A percentile compares a stretch with the other conserved stretches of the same genome.
Conservation (phyloP, 2,113 vertebrate genomes). For the Manacus vitellinus region DNA sequence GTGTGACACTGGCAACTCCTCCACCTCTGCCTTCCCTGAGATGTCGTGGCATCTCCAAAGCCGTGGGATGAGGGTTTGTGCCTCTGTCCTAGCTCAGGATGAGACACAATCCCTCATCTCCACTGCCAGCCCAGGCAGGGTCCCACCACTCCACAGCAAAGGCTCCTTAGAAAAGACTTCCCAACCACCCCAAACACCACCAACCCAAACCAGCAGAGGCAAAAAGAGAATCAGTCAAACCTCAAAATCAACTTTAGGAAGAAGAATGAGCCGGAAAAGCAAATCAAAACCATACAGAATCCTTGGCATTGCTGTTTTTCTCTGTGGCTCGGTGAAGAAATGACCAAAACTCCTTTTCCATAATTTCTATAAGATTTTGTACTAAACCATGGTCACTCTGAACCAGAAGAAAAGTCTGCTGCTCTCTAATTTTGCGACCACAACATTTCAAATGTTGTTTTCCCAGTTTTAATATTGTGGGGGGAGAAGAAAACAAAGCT, state of each 20-base stretch:
- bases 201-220: neutral
- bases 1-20: neutral
- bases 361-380: neutral
- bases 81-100: neutral
- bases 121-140: neutral
- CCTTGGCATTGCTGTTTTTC: neutral
- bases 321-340: neutral
- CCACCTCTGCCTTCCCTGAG: neutral
- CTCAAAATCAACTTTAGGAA: neutral
- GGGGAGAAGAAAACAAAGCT: neutral
- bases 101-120: fast-evolving
- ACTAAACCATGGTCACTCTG: neutral
- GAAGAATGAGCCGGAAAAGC: neutral
- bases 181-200: neutral
- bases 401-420: neutral
- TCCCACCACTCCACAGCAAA: neutral
- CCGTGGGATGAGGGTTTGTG: fast-evolving
- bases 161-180: neutral
- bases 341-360: neutral
- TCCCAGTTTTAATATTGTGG: neutral
- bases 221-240: neutral
- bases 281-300: slow-evolving; percentile 8
- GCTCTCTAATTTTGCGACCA: neutral
- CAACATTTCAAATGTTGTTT: neutral
- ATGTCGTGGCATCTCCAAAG: neutral